Percentiles rank a stretch among this genome's conserved stretches.
phyloP scores from a whole-genome alignment of 2,888 invertebrate genomes.

The Prosopocoilus inquinatus region DNA sequence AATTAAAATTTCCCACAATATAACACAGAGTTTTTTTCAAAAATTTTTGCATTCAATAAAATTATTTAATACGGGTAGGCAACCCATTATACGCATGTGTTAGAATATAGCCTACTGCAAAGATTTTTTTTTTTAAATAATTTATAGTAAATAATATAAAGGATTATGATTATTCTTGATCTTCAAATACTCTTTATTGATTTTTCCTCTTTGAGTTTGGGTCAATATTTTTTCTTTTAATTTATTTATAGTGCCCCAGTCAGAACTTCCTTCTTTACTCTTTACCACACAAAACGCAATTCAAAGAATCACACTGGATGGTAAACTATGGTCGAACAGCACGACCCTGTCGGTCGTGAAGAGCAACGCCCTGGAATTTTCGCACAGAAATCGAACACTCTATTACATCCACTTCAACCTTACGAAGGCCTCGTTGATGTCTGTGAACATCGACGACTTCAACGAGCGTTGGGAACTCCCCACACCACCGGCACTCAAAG shows the following conservation, averaged over 20 bases:
- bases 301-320: conserved; percentile 59
- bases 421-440: conserved; percentile 57
- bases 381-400: conserved; percentile 65
- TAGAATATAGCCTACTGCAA: no score
- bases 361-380: conserved; percentile 61
- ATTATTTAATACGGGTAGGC: no score
- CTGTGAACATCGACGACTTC: conserved; percentile 66
- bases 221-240: background rate
- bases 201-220: no score
- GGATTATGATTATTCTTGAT: no score
- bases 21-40: no score
- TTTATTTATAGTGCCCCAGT: conserved; percentile 59
- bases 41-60: no score
- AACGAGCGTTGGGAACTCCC: conserved; percentile 58
- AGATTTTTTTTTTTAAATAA: no score
- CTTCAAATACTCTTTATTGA: no score
- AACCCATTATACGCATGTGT: no score
- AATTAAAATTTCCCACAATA: no score
- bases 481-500: conserved; percentile 61
- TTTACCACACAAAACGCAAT: conserved; percentile 68
- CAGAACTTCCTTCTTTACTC: conserved; percentile 63
- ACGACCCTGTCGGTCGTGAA: conserved; percentile 47
- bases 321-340: conserved; percentile 50
- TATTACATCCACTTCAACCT: conserved; percentile 72
- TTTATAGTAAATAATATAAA: background rate